Conservation (phyloP, 2,888 invertebrate genomes). For the Nomada hirtipes region DNA sequence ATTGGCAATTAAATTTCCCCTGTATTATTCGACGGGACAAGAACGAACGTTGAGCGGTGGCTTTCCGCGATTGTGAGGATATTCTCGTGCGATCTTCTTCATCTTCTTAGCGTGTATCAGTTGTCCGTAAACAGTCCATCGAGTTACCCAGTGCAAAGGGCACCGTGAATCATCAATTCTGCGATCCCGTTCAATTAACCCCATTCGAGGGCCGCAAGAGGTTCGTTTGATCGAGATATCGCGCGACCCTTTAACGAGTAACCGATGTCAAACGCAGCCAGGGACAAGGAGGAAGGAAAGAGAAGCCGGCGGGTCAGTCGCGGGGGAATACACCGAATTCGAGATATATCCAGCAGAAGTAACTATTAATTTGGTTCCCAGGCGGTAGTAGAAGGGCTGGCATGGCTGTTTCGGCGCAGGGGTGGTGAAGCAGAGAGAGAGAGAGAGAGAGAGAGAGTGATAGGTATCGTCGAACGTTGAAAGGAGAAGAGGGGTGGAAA, state of each 20-base stretch:
- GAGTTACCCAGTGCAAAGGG: slow-evolving; percentile 37
- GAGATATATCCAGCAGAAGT: slow-evolving; percentile 80
- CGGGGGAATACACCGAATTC: slow-evolving; percentile 77
- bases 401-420: background rate
- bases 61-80: too few relatives aligned
- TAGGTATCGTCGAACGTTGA: slow-evolving; percentile 23
- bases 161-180: slow-evolving; percentile 68
- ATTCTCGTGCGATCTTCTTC: background rate
- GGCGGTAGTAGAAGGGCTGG: slow-evolving; percentile 70
- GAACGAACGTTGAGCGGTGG: background rate
- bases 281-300: slow-evolving; percentile 62
- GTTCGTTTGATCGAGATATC: slow-evolving; percentile 72
- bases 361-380: slow-evolving; percentile 84
- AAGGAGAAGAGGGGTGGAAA: slow-evolving; percentile 47
- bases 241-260: slow-evolving; percentile 75
- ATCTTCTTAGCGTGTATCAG: background rate
- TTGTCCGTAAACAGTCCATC: slow-evolving; percentile 5
- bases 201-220: slow-evolving; percentile 65
- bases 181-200: slow-evolving; percentile 70
- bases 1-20: too few relatives aligned
- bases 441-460: slow-evolving; percentile 56
- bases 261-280: slow-evolving; percentile 75
- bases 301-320: slow-evolving; percentile 65
- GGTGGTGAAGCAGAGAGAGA: slow-evolving; percentile 57
- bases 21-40: background rate